These are phyloP conservation scores for Drepana arcuata DNA, from an alignment of 1,140 invertebrate genomes.

Conservation along the genomic window DNA sequence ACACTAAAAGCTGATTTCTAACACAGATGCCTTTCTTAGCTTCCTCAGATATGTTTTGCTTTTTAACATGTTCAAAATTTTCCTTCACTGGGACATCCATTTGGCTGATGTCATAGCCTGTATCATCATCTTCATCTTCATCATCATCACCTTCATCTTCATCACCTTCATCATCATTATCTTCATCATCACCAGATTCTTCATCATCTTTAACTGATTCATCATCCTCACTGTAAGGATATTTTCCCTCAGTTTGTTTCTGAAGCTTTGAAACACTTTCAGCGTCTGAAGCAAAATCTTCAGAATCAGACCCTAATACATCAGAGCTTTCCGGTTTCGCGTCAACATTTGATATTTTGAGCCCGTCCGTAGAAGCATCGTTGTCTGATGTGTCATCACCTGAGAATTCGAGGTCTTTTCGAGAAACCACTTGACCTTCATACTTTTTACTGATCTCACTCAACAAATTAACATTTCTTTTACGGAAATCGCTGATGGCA, in stretches of 20 bases:
- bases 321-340: neutral
- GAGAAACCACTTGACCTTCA: constrained; percentile 77
- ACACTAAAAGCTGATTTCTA: constrained; percentile 82
- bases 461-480: constrained; percentile 76
- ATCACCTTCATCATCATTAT: constrained; percentile 2
- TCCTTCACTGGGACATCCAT: constrained; percentile 56
- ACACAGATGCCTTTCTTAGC: constrained; percentile 85
- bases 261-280: neutral
- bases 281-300: constrained; percentile 5
- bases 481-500: constrained; percentile 75
- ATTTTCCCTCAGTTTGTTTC: neutral
- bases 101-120: constrained; percentile 64
- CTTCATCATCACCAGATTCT: constrained; percentile 5
- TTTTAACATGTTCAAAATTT: constrained; percentile 72
- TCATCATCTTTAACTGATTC: neutral
- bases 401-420: constrained; percentile 42
- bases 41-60: constrained; percentile 74
- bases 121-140: constrained; percentile 39
- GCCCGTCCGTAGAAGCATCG: neutral
- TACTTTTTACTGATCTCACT: constrained; percentile 81
- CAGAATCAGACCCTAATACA: constrained; percentile 8
- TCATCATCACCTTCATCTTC: constrained; percentile 42
- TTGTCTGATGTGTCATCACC: constrained; percentile 4
- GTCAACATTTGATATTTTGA: neutral
- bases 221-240: constrained; percentile 14